Base-by-base conservation (phyloP, 1,140 invertebrate species). In the Solenopsis invicta region DNA sequence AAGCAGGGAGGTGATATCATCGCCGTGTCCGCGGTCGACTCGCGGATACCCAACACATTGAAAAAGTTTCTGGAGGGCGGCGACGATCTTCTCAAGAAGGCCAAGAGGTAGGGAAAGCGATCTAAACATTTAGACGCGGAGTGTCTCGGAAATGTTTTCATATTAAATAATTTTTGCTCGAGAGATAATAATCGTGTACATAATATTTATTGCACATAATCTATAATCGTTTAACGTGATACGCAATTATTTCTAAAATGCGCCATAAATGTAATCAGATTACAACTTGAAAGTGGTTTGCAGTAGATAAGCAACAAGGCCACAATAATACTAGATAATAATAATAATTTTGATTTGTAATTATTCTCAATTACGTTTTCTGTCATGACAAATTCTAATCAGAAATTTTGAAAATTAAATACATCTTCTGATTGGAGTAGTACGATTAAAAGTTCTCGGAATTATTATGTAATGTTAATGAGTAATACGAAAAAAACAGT, bases 21-120 rank as follows among this genome's bases (percentile, higher is more conserved):
- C 16, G 96, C 96, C 75, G 94, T 97, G 21, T 97, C 96, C 67
- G 95, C 95, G 1, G 95, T 96, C 1, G 96, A 96, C 90, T 95
- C 96, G 2, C 94, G 95, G 21, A 96, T 97, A 80, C 96, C 96
- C 0, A 96, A 96, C 80, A 95, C 94, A 34, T 89, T 97, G 76
- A 96, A 96, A 67, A 96, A 96, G 64, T 96, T 96, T 87, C 91
- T 97, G 29, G 94, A 95, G 48, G 94, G 94, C n/a, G 96, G 96
- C 12, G 92, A 95, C 9, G 93, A 94, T 24, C 92, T 96, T 4
- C 80, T 96, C 13, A 96, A 96, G 56, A 96, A 96, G 91, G 96
- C 96, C 0, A 96, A 96, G 93, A 96, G 96, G 96, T 96, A 95
- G 12, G 61, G 61, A 64, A 24, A 69, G 13, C 18, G 29, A 18